These are phyloP conservation scores for Antechinus stuartii DNA, from an alignment of 2,113 vertebrate species.

Conservation along the genomic window DNA sequence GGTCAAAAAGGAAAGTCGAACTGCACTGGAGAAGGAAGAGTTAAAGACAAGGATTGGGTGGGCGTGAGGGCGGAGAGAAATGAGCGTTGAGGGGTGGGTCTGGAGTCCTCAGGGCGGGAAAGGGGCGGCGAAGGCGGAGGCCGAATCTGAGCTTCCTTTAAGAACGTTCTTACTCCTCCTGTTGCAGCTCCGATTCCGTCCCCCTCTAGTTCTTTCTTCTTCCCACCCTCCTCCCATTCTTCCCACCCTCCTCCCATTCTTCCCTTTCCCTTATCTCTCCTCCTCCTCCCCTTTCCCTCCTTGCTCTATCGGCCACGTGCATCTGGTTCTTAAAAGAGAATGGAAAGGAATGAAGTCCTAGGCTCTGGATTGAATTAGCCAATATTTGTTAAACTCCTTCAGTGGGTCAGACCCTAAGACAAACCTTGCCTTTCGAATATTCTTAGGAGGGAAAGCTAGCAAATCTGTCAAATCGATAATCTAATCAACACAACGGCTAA, in stretches of 20 bases:
- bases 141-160: neutral
- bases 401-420: neutral
- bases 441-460: neutral
- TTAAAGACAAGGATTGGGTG: neutral
- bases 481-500: too few relatives aligned
- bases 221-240: too few relatives aligned
- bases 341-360: rapidly evolving
- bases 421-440: neutral
- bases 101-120: too few relatives aligned
- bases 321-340: rapidly evolving
- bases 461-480: neutral
- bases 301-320: rapidly evolving
- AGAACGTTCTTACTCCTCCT: neutral
- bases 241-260: too few relatives aligned
- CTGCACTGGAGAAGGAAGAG: rapidly evolving
- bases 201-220: too few relatives aligned
- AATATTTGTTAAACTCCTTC: neutral
- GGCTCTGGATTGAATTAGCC: neutral
- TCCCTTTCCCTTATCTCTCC: neutral
- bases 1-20: constrained; percentile 56
- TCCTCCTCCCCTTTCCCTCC: neutral
- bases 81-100: too few relatives aligned
- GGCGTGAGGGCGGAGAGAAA: rapidly evolving
- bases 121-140: neutral
- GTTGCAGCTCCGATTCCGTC: neutral